These are phyloP conservation scores for Eupithecia centaureata DNA, from an alignment of 2,888 invertebrate genomes.

Conservation along the genomic window DNA sequence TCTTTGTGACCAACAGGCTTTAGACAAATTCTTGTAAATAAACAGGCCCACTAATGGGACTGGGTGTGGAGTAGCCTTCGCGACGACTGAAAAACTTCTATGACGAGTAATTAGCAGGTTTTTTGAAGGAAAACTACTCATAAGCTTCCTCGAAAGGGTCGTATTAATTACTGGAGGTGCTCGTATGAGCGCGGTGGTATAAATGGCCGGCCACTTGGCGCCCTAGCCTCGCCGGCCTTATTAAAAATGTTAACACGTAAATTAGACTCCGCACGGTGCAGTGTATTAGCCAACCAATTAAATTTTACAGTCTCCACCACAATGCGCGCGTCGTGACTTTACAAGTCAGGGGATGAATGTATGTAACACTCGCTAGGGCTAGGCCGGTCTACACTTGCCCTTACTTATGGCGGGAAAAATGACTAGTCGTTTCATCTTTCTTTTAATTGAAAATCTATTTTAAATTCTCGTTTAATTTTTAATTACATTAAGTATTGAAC, in stretches of 20 bases:
- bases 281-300: constrained; percentile 82
- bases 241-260: constrained; percentile 84
- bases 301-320: constrained; percentile 73
- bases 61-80: constrained; percentile 51
- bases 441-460: constrained; percentile 54
- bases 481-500: constrained; percentile 72
- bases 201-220: constrained; percentile 82
- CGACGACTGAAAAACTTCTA: constrained; percentile 59
- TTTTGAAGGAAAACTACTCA: constrained; percentile 82
- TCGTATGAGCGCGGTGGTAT: constrained; percentile 71
- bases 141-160: constrained; percentile 81
- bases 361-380: constrained; percentile 47
- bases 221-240: constrained; percentile 80
- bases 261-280: constrained; percentile 72
- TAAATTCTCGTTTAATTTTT: constrained; percentile 55
- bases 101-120: constrained; percentile 78
- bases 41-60: constrained; percentile 59
- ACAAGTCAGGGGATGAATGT: constrained; percentile 58
- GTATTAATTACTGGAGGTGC: constrained; percentile 81
- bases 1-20: constrained; percentile 54
- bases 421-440: constrained; percentile 48
- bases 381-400: constrained; percentile 48
- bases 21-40: constrained; percentile 65
- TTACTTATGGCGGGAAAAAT: constrained; percentile 46
- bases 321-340: constrained; percentile 66